Base-by-base conservation (phyloP, 1,140 invertebrate species). In the Cydia pomonella region DNA sequence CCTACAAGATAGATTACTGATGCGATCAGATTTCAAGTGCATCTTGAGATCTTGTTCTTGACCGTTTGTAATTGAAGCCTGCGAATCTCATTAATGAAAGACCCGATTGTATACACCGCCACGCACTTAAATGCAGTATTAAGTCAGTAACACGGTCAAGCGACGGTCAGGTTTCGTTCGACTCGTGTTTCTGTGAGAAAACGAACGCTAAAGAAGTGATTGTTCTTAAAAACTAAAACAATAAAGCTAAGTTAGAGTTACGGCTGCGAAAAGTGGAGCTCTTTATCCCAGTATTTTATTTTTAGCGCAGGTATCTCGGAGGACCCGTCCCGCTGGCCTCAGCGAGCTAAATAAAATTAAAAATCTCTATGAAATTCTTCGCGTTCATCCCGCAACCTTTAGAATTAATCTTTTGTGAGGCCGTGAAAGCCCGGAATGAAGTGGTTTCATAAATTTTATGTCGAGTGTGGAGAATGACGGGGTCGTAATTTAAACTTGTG, bases 11-110 rank as follows among this genome's bases (percentile, higher is more conserved):
- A 13, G n/a, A 69, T 69, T 5, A 38, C 64, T 66, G 63, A 44
- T 64, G 47, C 73, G 81, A 87, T 90, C 83, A 77, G 72, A 80
- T 90, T 88, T 83, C 87, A 85, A 84, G 79, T 80, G 80, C 76
- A 79, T 79, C 77, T 77, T 77, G 77, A 82, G 81, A 84, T 81
- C 80, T 82, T 83, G 81, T 84, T 81, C 80, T 81, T 83, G 81
- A 83, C 80, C 80, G 81, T 80, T 79, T 78, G 85, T 84, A 88
- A 89, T 79, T 75, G 76, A 80, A 88, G 80, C 77, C 76, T 75
- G 75, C 74, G 76, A 82, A 79, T 76, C 18, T 82, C 76, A 76
- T 79, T 82, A 83, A 83, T 85, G 82, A 89, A 89, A 80, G 82
- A 74, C 77, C 72, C 73, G 80, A 85, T 85, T 89, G 85, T 89